phyloP scores from a whole-genome alignment of 1,140 invertebrate species.

The Eriocheir sinensis region DNA sequence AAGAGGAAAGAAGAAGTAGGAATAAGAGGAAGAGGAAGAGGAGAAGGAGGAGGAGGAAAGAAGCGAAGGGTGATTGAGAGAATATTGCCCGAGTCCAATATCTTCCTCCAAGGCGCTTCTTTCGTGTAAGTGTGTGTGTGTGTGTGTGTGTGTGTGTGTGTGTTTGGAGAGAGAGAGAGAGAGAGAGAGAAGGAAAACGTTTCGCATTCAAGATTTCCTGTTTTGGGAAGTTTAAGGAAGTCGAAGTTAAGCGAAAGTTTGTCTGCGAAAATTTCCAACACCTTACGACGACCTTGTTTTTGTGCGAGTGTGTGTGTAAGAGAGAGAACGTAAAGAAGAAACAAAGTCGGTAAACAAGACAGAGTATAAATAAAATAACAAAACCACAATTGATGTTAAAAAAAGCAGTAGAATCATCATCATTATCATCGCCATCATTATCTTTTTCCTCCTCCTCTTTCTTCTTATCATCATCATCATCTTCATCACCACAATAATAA shows the following conservation, averaged over 20 bases:
- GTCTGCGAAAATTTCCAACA: not conserved
- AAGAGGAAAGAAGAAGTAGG: not conserved
- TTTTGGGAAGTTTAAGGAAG: not conserved
- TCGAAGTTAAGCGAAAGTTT: constrained; percentile 3
- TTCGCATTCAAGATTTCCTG: constrained; percentile 3
- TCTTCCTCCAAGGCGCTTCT: not conserved
- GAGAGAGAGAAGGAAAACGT: not conserved
- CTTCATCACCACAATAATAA: too few species aligned
- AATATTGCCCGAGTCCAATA: not conserved
- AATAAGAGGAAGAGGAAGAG: not conserved
- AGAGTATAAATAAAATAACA: too few species aligned
- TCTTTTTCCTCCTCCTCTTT: too few species aligned
- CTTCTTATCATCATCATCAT: too few species aligned
- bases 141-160: too few species aligned
- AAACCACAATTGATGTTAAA: too few species aligned
- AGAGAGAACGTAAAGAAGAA: too few species aligned
- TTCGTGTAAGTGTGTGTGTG: not conserved
- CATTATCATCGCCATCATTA: too few species aligned
- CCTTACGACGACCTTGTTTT: not conserved
- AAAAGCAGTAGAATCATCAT: too few species aligned
- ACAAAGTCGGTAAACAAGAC: too few species aligned
- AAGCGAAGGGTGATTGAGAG: not conserved
- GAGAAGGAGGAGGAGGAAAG: not conserved
- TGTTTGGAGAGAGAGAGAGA: constrained; percentile 22
- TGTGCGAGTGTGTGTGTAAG: too few species aligned